Evolutionary conservation across 2,113 vertebrate species (phyloP).

Genomic region (Charina bottae): DNA sequence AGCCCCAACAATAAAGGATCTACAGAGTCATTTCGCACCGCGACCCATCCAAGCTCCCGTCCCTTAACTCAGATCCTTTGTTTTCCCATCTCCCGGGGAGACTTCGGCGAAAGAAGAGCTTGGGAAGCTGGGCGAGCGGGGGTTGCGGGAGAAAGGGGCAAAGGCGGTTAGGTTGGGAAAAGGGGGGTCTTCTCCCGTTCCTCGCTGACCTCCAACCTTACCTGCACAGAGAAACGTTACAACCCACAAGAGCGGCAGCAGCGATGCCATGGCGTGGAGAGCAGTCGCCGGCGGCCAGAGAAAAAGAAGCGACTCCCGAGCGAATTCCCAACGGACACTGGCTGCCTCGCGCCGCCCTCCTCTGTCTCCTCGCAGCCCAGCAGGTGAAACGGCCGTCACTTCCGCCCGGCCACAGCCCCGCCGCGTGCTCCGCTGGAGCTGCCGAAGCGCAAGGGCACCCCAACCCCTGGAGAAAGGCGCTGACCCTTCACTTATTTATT

Average conservation of each 20-base stretch:
- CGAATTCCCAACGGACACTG: not conserved
- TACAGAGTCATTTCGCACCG: not conserved
- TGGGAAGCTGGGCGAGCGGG: not conserved
- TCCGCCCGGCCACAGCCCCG: constrained; percentile 26
- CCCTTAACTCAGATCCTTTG: not conserved
- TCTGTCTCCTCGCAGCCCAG: not conserved
- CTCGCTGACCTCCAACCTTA: not conserved
- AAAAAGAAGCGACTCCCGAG: not conserved
- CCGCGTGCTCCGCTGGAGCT: not conserved
- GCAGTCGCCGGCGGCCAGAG: not conserved
- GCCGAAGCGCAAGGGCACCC: no score
- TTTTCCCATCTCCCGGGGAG: not conserved
- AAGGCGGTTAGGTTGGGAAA: not conserved
- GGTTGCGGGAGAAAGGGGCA: not conserved
- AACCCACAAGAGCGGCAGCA: constrained; percentile 1
- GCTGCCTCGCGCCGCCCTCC: not conserved
- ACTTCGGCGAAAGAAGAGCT: not conserved
- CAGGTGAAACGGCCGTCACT: constrained; percentile 45
- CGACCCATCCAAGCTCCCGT: no score
- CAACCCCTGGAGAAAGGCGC: not conserved
- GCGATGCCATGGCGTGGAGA: constrained; percentile 23
- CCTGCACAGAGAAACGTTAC: constrained; percentile 43
- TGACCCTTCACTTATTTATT: no score
- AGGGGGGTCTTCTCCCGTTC: not conserved
- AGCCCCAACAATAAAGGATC: not conserved